Conservation (phyloP, 2,113 vertebrate species). For the Passer domesticus region DNA sequence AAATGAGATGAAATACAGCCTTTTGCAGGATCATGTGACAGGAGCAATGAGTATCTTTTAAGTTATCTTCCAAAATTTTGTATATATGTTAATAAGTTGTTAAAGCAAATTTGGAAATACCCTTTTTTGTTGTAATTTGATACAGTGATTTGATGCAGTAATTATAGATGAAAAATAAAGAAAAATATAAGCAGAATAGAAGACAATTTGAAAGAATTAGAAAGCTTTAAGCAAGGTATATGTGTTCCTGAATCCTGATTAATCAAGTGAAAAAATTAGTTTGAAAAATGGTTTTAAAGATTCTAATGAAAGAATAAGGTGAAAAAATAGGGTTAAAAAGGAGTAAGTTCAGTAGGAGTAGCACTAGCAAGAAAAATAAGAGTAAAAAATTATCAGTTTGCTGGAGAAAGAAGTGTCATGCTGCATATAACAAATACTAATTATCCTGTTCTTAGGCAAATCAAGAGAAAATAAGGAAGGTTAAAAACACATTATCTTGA, state of each 20-base stretch:
- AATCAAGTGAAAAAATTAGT: neutral
- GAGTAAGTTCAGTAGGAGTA: neutral
- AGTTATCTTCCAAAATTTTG: neutral
- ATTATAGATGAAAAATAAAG: neutral
- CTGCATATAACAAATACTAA: neutral
- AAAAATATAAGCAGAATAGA: neutral
- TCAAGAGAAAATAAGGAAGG: neutral
- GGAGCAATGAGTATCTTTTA: neutral
- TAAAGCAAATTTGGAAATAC: neutral
- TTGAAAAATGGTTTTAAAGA: neutral
- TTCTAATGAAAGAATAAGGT: neutral
- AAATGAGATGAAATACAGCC: neutral
- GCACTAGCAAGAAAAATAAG: neutral
- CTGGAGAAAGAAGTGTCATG: neutral
- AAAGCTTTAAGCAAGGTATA: neutral
- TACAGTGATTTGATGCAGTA: neutral
- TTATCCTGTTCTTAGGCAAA: neutral
- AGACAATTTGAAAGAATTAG: neutral
- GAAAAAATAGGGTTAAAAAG: neutral
- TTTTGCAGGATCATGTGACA: neutral
- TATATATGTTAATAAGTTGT: neutral
- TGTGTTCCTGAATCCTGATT: neutral
- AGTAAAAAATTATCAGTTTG: neutral
- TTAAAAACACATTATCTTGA: neutral
- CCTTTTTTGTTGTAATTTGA: neutral